Evolutionary conservation across 2,888 invertebrate species (phyloP).

Genomic region (Phaonia tiefii): DNA sequence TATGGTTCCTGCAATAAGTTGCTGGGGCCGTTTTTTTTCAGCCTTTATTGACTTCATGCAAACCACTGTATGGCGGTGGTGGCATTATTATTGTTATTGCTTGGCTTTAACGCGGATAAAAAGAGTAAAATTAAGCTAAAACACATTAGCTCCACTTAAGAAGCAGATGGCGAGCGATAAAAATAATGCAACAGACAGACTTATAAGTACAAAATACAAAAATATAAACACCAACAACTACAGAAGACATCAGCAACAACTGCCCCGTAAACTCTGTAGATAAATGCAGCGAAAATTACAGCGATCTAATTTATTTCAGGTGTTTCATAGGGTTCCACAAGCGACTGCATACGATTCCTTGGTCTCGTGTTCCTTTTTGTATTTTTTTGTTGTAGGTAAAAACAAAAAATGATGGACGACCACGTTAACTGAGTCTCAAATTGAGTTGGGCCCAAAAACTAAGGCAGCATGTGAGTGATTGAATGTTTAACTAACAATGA

Average conservation of each 20-base stretch:
- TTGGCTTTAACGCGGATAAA: constrained; percentile 51
- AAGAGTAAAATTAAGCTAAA: constrained; percentile 64
- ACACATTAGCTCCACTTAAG: constrained; percentile 66
- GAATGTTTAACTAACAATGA: constrained; percentile 47
- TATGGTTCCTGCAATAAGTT: no score
- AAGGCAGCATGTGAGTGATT: constrained; percentile 64
- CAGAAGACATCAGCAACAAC: constrained; percentile 47
- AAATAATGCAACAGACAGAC: constrained; percentile 36
- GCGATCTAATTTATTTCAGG: constrained; percentile 68
- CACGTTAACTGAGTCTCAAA: constrained; percentile 41
- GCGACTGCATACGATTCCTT: neutral
- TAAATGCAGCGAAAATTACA: constrained; percentile 61
- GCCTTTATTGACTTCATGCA: no score
- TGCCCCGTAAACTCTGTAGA: constrained; percentile 24
- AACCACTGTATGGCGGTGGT: constrained; percentile 7
- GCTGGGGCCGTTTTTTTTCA: no score
- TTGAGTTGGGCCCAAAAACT: constrained; percentile 42
- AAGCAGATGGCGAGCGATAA: constrained; percentile 66
- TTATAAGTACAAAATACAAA: neutral
- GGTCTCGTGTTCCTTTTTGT: neutral
- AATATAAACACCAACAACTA: constrained; percentile 5
- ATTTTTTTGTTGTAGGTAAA: constrained; percentile 46
- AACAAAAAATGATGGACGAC: constrained; percentile 45
- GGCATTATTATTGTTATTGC: constrained; percentile 5
- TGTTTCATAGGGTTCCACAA: constrained; percentile 64